Conservation (phyloP, 2,888 invertebrate species). For the Phragmatobia fuliginosa region DNA sequence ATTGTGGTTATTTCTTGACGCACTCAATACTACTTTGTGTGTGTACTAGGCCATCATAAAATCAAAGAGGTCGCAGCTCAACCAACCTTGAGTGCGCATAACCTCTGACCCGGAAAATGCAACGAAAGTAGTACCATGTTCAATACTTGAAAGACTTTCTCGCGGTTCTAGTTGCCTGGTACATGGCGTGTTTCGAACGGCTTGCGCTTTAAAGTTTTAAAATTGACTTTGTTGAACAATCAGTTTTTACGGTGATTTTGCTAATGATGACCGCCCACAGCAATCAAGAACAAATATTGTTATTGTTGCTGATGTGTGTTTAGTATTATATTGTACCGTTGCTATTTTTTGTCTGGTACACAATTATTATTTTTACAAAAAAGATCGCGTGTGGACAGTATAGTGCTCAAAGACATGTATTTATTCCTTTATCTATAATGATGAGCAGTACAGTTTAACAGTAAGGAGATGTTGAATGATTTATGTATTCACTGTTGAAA, state of each 20-base stretch:
- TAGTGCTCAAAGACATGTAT: not conserved
- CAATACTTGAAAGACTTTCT: slow-evolving; percentile 70
- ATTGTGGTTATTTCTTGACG: not conserved
- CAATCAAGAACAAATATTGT: slow-evolving; percentile 13
- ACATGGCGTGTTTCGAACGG: slow-evolving; percentile 40
- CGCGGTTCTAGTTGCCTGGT: slow-evolving; percentile 67
- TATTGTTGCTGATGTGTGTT: not conserved
- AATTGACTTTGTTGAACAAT: slow-evolving; percentile 26
- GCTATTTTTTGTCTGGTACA: slow-evolving; percentile 10
- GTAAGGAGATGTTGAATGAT: not conserved
- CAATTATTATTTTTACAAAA: not conserved
- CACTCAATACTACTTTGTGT: not conserved
- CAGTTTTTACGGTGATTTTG: slow-evolving; percentile 28
- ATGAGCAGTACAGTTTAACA: not conserved
- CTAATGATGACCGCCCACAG: slow-evolving; percentile 8
- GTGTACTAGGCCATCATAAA: slow-evolving; percentile 68
- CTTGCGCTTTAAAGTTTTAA: slow-evolving; percentile 31
- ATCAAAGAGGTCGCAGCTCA: slow-evolving; percentile 66
- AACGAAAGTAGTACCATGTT: slow-evolving; percentile 70
- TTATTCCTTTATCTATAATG: not conserved
- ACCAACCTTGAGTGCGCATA: slow-evolving; percentile 60
- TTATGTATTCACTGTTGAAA: not conserved
- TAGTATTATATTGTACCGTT: slow-evolving; percentile 16
- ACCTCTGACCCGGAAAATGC: slow-evolving; percentile 66
- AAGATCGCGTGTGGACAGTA: slow-evolving; percentile 16